Evolutionary conservation across 2,888 invertebrate genomes (phyloP), one percentile per base, ranked within the genome.

Genomic region (Lasioglossum leucozonium): DNA sequence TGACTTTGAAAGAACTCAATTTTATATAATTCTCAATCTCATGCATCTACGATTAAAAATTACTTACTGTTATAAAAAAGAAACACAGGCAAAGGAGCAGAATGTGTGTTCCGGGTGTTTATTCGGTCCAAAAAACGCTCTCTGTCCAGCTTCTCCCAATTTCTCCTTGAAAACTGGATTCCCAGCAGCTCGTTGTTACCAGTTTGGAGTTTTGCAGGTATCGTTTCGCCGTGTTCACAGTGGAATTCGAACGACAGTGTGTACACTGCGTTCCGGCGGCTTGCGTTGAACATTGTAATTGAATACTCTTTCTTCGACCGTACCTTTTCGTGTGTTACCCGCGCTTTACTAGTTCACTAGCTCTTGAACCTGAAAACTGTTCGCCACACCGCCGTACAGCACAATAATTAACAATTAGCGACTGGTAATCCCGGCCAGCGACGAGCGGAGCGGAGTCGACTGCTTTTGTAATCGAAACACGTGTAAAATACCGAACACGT

Each of bases 371-470:
- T 26, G n/a, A 77, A 72, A 65, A 40, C 26, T 65, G 44, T 34
- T 22, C 34, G 22, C 65, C 26, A 72, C 30, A 72, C 30, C 74
- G 47, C 42, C 37, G 77, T 77, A 77, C 37, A 72, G 77, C 85
- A 84, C 85, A 84, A 86, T 81, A 86, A 72, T 67, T 37, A 58
- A 37, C 62, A 44, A 44, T n/a, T n/a, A 81, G 75, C 26, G 79
- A 47, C 58, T 62, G 65, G 47, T 81, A 78, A 62, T 62, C 62
- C 42, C 4, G 55, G n/a, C 4, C 55, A 55, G 11, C 10, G 55
- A n/a, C 4, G 55, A n/a, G 55, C 55, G n/a, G 55, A n/a, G 11
- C 55, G 4, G n/a, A n/a, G n/a, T n/a, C n/a, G 55, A n/a, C 4
- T n/a, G 3, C 51, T 51, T 51, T 51, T n/a, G 47, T 47, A 47